These are phyloP conservation scores for Carollia perspicillata DNA, from an alignment of 2,113 vertebrate species.

Conservation along the genomic window DNA sequence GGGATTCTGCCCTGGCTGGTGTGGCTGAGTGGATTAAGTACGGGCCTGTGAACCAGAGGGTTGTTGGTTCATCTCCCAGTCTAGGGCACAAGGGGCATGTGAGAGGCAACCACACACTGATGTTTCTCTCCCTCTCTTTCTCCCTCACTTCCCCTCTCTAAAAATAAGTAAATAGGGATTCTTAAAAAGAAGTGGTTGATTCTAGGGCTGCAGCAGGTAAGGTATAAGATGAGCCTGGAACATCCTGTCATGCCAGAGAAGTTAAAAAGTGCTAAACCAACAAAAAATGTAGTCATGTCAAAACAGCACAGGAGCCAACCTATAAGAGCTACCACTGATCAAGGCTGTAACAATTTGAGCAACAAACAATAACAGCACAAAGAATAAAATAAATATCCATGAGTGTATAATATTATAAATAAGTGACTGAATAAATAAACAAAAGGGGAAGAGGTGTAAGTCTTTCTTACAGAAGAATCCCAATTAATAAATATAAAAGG, in stretches of 20 bases:
- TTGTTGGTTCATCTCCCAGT: too few relatives aligned
- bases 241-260: background rate
- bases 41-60: too few relatives aligned
- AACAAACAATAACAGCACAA: background rate
- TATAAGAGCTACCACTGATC: background rate
- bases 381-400: slow-evolving; percentile 12
- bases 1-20: too few relatives aligned
- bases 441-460: background rate
- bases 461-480: background rate
- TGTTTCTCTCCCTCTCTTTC: too few relatives aligned
- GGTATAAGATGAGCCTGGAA: background rate
- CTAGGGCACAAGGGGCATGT: too few relatives aligned
- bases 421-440: background rate
- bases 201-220: background rate
- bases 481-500: background rate
- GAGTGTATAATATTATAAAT: background rate
- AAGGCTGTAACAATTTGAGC: slow-evolving; percentile 27
- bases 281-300: background rate
- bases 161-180: background rate
- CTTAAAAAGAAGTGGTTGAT: slow-evolving; percentile 7
- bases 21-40: too few relatives aligned
- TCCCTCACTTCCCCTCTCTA: too few relatives aligned
- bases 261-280: background rate
- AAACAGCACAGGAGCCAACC: background rate
- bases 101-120: too few relatives aligned